Evolutionary conservation across 92 coral and sea anemone species (phyloP), one percentile per base, ranked within the genome.

Genomic region (Ricordea florida): DNA sequence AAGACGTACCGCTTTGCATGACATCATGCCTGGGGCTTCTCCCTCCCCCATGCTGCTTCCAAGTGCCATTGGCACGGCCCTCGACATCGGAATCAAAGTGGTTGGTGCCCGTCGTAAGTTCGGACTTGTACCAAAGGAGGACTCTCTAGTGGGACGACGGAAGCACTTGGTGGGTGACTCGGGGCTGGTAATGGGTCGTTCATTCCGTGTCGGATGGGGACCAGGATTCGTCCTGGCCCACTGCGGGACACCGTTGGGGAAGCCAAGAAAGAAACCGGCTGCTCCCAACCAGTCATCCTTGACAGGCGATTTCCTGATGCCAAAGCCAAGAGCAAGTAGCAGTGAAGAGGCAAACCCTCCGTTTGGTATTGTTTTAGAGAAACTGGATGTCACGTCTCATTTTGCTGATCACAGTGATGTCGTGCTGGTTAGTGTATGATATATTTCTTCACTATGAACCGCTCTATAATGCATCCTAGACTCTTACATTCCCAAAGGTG

Each of bases 181-280:
- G 9, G 99, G 99, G 13, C 88, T 96, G 59, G 81, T 91, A 28
- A 79, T 96, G 99, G 99, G 99, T 1, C 89, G 99, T 38, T 96
- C 99, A 37, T 96, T 96, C 63, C 99, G 99, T 72, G 99, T 96
- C 2, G 99, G 99, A 11, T 96, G 99, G 99, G 99, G 99, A 13
- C 99, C 99, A 22, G 97, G 92, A 5, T 89, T 90, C 60, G 64
- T 76, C 28, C 79, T 96, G 43, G 96, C 79, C 26, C 97, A 96
- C 37, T 62, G 97, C 33, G 97, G 97, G 10, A 67, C 58, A 0
- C 70, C 90, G 9, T 57, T 83, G 7, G 89, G 93, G 17, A 53
- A 45, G 45, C 79, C 57, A 66, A 37, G 60, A 41, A 67, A 55
- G 14, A 64, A 63, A 62, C 69, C 88, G 1, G 42, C 74, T 42